phyloP scores from a whole-genome alignment of 2,797 vertebrate genomes.

The Gambelia wislizenii region DNA sequence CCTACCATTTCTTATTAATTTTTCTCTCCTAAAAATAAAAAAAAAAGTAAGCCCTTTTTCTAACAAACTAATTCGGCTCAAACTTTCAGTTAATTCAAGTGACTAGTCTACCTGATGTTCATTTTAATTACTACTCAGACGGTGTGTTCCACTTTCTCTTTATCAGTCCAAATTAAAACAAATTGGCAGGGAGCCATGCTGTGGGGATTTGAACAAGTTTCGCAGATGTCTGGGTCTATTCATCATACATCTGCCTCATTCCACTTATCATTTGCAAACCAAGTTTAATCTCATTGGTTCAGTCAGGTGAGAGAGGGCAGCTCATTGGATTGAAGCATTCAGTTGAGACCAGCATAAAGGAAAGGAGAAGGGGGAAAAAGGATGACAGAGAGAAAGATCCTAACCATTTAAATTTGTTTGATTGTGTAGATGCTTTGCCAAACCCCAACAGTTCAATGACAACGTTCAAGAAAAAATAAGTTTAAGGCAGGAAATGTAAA shows the following conservation, averaged over 20 bases:
- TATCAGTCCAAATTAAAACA: fast-evolving
- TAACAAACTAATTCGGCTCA: neutral
- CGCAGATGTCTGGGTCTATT: neutral
- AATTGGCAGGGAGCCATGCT: neutral
- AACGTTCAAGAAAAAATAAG: neutral
- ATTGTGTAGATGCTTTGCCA: neutral
- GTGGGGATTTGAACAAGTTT: neutral
- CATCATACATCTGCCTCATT: constrained; percentile 4
- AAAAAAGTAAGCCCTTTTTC: neutral
- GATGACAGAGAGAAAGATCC: fast-evolving
- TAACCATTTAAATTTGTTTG: constrained; percentile 23
- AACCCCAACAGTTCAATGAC: neutral
- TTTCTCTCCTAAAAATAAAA: neutral
- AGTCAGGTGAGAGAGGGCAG: constrained; percentile 46
- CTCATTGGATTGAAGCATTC: neutral
- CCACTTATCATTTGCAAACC: constrained; percentile 9
- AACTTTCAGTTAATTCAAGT: neutral
- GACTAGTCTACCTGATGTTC: neutral
- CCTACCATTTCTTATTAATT: neutral
- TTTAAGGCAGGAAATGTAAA: neutral
- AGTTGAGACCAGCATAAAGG: constrained; percentile 27
- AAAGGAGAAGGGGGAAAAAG: neutral
- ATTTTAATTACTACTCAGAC: neutral
- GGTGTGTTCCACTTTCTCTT: neutral
- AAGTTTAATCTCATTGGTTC: constrained; percentile 49